Percentiles rank a stretch among this genome's conserved stretches.
Evolutionary conservation across 2,113 vertebrate genomes (phyloP).

Genomic region (Otolemur garnettii): DNA sequence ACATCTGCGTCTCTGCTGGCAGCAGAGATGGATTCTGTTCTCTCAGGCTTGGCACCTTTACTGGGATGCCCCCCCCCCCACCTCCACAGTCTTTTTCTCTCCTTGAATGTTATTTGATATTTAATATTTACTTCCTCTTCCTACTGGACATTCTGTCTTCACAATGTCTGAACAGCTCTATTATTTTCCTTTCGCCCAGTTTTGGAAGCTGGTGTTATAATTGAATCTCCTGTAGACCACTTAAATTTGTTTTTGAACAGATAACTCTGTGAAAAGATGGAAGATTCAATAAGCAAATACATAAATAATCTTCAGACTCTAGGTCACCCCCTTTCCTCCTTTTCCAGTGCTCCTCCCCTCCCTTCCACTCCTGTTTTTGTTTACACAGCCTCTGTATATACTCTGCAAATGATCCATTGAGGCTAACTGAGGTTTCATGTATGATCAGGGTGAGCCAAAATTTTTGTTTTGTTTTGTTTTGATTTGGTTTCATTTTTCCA

Average conservation of each 20-base stretch:
- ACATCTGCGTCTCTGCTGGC: not conserved
- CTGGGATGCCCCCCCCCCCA: not conserved
- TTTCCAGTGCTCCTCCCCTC: too few species aligned
- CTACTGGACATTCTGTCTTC: not conserved
- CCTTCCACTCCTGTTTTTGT: not conserved
- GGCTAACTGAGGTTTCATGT: not conserved
- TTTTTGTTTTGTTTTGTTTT: too few species aligned
- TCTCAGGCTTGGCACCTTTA: not conserved
- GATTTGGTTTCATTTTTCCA: too few species aligned
- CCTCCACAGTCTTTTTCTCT: not conserved
- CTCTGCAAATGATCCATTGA: not conserved
- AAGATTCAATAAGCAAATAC: not conserved
- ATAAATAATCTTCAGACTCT: not conserved
- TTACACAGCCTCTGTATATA: not conserved
- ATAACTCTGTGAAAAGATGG: not conserved
- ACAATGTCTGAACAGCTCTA: not conserved
- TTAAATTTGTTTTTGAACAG: not conserved
- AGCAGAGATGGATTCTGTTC: not conserved
- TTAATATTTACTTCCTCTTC: not conserved
- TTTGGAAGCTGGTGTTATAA: not conserved
- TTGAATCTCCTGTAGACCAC: not conserved
- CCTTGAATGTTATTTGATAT: not conserved
- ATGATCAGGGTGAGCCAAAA: not conserved
- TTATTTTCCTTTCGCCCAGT: not conserved
- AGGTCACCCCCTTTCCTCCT: accelerated